Base-by-base conservation (phyloP, 2,113 vertebrate species). In the Osmerus mordax region DNA sequence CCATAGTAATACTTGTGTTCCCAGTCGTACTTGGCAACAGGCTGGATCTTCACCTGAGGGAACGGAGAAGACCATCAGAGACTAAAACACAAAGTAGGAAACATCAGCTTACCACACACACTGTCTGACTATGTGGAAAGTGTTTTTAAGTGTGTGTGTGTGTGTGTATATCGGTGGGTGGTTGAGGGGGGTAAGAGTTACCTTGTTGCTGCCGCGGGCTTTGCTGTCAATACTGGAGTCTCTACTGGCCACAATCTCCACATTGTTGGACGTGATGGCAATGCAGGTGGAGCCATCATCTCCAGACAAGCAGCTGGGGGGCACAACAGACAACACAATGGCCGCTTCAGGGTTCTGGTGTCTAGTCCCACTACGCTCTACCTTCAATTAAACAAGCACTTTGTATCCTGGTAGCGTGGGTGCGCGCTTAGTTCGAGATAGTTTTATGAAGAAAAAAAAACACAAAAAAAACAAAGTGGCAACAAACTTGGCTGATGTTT, bases 1-100 rank as follows among this genome's bases (percentile, higher is more conserved):
- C 97, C 97, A 23, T 95, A 98, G 74, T 98, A 97, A 84, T 99
- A 99, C 76, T 98, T 99, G 89, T 99, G 97, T 73, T 99, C 97
- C 97, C 97, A 99, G 79, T 99, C 97, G 3, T 98, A 99, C 76
- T 98, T 97, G 79, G 97, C 96, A 21, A 99, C 95, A 14, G 97
- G 96, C 58, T 99, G 96, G 84, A 99, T 98, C 91, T 99, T 99
- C 62, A 99, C 97, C 97, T 99, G 81, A 68, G 83, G n/a, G 2
- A 82, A 76, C 76, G 75, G 83, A 15, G 73, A 74, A 23, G 76
- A 67, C 61, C 14, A 32, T 12, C 0, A 70, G 6, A 67, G 66
- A 41, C 41, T 0, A 29, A 41, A 65, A 23, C 8, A 4, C 23
- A 51, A 23, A 51, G 52, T n/a, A 62, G 60, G 28, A 60, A 23